These are phyloP conservation scores for Ormyrus thymus DNA, from an alignment of 2,888 invertebrate genomes.

Conservation along the genomic window DNA sequence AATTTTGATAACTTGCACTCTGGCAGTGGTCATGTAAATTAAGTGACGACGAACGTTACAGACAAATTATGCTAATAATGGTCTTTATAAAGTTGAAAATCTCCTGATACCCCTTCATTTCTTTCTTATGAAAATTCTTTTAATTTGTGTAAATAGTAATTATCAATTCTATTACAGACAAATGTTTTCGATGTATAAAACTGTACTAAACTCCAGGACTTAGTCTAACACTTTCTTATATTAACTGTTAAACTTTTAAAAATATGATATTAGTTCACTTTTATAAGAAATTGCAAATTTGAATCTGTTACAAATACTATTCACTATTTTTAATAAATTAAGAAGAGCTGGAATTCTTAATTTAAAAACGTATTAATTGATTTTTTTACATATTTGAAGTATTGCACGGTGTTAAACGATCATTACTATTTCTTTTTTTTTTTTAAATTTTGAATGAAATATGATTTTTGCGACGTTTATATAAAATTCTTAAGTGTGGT, in stretches of 20 bases:
- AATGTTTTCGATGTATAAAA: slow-evolving; percentile 47
- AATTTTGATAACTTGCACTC: slow-evolving; percentile 59
- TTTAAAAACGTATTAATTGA: no score
- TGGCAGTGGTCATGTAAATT: slow-evolving; percentile 66
- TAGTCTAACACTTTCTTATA: slow-evolving; percentile 28
- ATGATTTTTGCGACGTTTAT: no score
- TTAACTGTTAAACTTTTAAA: slow-evolving; percentile 34
- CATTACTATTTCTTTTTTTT: no score
- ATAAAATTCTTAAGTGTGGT: no score
- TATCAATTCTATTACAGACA: slow-evolving; percentile 26
- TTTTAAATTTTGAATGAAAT: no score
- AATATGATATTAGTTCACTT: slow-evolving; percentile 21
- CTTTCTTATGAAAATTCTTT: slow-evolving; percentile 28
- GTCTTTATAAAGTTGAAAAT: slow-evolving; percentile 57
- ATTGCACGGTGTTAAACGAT: no score
- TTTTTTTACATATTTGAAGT: no score
- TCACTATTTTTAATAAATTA: not conserved
- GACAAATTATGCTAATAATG: slow-evolving; percentile 65
- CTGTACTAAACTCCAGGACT: slow-evolving; percentile 29
- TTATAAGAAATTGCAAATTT: not conserved
- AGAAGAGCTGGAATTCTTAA: slow-evolving; percentile 7
- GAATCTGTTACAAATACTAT: slow-evolving; percentile 14
- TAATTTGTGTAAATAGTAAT: slow-evolving; percentile 30
- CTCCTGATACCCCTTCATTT: slow-evolving; percentile 7
- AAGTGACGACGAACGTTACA: slow-evolving; percentile 59